Percentiles rank a stretch among this genome's conserved stretches.
These are phyloP conservation scores for Euleptes europaea DNA, from an alignment of 2,113 vertebrate species.

Conservation along the genomic window DNA sequence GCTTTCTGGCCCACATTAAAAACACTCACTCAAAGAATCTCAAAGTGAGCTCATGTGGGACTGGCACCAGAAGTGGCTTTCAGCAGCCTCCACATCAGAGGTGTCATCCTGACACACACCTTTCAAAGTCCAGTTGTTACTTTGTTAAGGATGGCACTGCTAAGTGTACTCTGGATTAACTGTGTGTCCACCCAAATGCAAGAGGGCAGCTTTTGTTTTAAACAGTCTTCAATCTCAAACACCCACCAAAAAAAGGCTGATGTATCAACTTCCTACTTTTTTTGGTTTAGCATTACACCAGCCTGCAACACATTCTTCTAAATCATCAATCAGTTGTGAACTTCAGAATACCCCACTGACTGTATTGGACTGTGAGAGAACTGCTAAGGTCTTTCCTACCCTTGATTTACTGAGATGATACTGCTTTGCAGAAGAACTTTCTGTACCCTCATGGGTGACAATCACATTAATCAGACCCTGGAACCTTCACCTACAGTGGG, in stretches of 20 bases:
- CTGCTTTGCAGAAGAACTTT: too few species aligned
- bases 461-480: neutral
- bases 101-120: neutral
- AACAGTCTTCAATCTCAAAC: neutral
- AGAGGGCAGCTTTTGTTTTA: neutral
- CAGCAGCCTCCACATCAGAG: neutral
- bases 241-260: neutral
- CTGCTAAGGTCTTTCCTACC: neutral
- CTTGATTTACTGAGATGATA: too few species aligned
- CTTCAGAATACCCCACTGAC: neutral
- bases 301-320: neutral
- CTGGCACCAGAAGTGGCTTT: constrained; percentile 7
- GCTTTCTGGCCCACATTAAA: neutral
- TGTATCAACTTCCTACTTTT: neutral
- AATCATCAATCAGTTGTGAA: neutral
- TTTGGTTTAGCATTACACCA: neutral
- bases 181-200: neutral
- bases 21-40: neutral
- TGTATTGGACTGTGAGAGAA: neutral
- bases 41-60: neutral
- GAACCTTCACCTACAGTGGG: neutral
- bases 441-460: neutral
- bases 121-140: too few species aligned
- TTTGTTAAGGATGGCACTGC: too few species aligned
- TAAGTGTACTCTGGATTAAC: constrained; percentile 12